Percentiles rank a stretch among this genome's conserved stretches.
Evolutionary conservation across 1,140 invertebrate species (phyloP).

Genomic region (Pachypeltis micranthus): DNA sequence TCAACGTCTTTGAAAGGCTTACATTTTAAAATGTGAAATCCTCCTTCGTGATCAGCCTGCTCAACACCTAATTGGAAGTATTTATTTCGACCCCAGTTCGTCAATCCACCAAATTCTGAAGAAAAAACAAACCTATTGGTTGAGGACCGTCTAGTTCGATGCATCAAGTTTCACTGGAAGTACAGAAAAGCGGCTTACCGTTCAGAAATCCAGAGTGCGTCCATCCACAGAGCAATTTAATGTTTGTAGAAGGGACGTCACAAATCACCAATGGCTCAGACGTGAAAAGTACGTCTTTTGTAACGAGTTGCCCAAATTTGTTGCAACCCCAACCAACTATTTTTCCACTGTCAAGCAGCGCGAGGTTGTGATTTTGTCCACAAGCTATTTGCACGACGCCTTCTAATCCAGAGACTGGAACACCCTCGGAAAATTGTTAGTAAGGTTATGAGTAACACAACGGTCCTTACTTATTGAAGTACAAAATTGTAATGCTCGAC

Average conservation of each 20-base stretch:
- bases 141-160: no score
- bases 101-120: constrained; percentile 41
- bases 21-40: constrained; percentile 17
- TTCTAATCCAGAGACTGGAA: background rate
- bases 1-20: constrained; percentile 41
- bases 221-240: constrained; percentile 50
- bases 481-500: no score
- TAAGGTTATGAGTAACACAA: no score
- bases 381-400: constrained; percentile 32
- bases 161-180: no score
- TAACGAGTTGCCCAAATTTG: constrained; percentile 54
- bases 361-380: constrained; percentile 60
- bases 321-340: constrained; percentile 61
- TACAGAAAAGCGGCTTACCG: no score
- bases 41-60: constrained; percentile 24
- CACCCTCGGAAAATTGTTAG: no score
- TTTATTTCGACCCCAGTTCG: constrained; percentile 66
- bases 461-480: no score
- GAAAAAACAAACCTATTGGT: background rate
- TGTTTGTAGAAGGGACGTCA: background rate
- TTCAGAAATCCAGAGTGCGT: constrained; percentile 53
- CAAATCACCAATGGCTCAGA: background rate
- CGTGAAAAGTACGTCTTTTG: constrained; percentile 33
- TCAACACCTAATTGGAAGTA: constrained; percentile 56
- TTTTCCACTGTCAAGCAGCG: constrained; percentile 42